phyloP scores from a whole-genome alignment of 2,797 vertebrate species.

The Columba guinea region DNA sequence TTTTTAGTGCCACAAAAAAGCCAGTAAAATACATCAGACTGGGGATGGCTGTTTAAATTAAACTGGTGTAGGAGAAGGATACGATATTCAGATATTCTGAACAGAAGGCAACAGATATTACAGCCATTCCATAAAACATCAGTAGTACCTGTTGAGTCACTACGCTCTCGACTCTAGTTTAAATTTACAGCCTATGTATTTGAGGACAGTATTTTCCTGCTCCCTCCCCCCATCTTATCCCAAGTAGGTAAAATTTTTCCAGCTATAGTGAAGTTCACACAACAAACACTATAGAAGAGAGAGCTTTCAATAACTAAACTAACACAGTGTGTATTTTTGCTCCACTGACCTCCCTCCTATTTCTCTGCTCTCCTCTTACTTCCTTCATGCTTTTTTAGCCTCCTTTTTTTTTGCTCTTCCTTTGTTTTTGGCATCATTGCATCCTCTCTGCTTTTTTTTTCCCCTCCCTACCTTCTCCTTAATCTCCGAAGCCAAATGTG shows the following conservation, averaged over 20 bases:
- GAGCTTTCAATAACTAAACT: background rate
- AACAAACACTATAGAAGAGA: background rate
- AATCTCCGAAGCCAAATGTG: background rate
- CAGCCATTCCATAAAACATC: background rate
- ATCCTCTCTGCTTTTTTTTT: background rate
- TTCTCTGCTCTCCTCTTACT: background rate
- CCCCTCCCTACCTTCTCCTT: background rate
- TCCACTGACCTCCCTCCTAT: too few relatives aligned
- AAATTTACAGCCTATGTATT: background rate
- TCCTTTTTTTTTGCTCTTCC: background rate
- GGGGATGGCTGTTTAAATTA: background rate
- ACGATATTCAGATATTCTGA: background rate
- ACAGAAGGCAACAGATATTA: background rate
- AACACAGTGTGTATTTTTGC: background rate
- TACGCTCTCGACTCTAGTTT: background rate
- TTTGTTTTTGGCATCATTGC: background rate
- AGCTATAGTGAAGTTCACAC: background rate
- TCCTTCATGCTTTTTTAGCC: background rate
- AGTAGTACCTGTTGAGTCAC: background rate
- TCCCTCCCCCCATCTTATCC: background rate
- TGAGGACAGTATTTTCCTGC: background rate
- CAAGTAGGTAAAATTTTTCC: background rate
- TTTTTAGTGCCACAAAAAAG: background rate
- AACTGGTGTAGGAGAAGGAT: background rate
- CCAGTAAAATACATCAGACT: background rate